Conservation (phyloP, 1,140 invertebrate genomes). For the Euwallacea similis region DNA sequence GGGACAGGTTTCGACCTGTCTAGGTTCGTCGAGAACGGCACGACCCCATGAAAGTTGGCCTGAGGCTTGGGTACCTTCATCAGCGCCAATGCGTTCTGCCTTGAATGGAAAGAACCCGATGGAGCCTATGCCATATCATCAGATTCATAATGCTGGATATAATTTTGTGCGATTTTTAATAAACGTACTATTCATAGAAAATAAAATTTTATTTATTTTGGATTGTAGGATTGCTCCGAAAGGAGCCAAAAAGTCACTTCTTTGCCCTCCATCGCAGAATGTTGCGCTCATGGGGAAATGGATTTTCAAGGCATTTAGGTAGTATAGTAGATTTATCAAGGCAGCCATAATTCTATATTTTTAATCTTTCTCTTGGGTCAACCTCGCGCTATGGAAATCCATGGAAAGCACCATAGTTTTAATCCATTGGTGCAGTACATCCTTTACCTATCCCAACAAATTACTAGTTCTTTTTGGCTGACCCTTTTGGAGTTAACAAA, state of each 20-base stretch:
- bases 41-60: conserved; percentile 12
- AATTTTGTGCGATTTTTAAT: too few relatives aligned
- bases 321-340: background rate
- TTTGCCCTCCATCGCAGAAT: too few relatives aligned
- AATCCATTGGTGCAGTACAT: conserved; percentile 9
- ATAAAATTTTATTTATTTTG: conserved; percentile 3
- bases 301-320: too few relatives aligned
- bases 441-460: background rate
- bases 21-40: conserved; percentile 25
- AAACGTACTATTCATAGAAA: background rate
- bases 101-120: too few relatives aligned
- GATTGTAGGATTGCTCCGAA: background rate
- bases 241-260: background rate
- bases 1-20: conserved; percentile 49
- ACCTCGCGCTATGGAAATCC: background rate
- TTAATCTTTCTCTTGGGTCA: background rate
- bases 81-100: conserved; percentile 12
- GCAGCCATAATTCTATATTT: background rate
- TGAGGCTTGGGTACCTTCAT: background rate
- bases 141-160: background rate
- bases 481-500: conserved; percentile 14
- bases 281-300: too few relatives aligned
- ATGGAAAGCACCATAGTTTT: background rate
- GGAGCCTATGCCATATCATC: background rate
- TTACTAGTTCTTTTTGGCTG: conserved; percentile 15